These are phyloP conservation scores for Drosophila simulans DNA, from an alignment of 1,140 invertebrate species.

Conservation along the genomic window DNA sequence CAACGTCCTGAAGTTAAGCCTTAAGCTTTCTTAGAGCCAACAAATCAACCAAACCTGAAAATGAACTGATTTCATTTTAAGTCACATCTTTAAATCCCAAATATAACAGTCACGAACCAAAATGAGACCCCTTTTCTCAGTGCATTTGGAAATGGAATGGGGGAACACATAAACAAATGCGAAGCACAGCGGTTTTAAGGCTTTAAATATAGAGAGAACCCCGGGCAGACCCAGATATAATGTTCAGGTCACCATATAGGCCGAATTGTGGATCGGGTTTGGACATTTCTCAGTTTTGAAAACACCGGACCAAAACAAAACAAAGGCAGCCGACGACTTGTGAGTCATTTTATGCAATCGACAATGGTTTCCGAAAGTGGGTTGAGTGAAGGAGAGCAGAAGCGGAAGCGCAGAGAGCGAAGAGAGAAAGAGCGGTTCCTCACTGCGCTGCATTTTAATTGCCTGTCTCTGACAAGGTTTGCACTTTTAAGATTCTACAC, in stretches of 20 bases:
- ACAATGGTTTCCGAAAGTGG: slow-evolving; percentile 58
- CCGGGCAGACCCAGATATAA: slow-evolving; percentile 66
- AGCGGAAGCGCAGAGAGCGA: not conserved
- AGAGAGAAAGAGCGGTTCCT: slow-evolving; percentile 31
- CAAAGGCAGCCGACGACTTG: slow-evolving; percentile 49
- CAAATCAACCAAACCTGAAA: too few relatives aligned
- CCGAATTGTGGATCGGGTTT: not conserved
- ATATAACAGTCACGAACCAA: not conserved
- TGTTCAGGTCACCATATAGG: slow-evolving; percentile 57
- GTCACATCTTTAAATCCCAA: too few relatives aligned
- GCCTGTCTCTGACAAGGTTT: slow-evolving; percentile 69
- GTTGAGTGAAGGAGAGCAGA: slow-evolving; percentile 40
- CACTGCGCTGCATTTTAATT: slow-evolving; percentile 58
- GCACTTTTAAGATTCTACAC: slow-evolving; percentile 68
- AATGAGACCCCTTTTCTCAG: not conserved
- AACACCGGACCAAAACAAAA: slow-evolving; percentile 43
- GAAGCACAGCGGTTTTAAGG: slow-evolving; percentile 26
- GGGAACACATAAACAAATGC: slow-evolving; percentile 56
- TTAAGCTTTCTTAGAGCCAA: too few relatives aligned
- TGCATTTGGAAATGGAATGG: slow-evolving; percentile 1
- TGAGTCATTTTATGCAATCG: slow-evolving; percentile 80
- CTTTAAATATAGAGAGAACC: slow-evolving; percentile 75
- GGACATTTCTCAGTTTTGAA: slow-evolving; percentile 29
- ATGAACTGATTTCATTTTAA: not conserved
- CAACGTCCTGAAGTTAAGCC: not conserved